These are phyloP conservation scores for Myotis pilosus DNA, from an alignment of 2,797 vertebrate species.

Conservation along the genomic window DNA sequence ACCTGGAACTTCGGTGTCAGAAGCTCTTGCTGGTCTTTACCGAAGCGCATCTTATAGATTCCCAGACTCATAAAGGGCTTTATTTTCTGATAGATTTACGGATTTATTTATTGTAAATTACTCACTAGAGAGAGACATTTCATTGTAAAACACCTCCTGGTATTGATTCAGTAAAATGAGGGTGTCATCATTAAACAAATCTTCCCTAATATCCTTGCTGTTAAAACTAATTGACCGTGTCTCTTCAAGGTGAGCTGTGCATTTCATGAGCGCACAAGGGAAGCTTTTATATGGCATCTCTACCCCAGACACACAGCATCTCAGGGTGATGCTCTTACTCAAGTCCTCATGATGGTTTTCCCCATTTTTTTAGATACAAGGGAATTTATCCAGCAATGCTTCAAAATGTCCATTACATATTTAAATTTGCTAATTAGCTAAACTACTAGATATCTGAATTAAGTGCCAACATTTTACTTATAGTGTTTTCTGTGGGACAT, in stretches of 20 bases:
- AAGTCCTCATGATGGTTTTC: not conserved
- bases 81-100: slow-evolving; percentile 85
- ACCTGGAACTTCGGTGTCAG: slow-evolving; percentile 88
- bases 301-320: not conserved
- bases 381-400: not conserved
- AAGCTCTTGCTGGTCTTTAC: slow-evolving; percentile 87
- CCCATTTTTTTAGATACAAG: not conserved
- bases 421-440: not conserved
- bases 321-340: not conserved
- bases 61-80: slow-evolving; percentile 79
- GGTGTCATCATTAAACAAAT: slow-evolving; percentile 79
- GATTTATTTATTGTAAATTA: slow-evolving; percentile 90
- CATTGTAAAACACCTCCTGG: slow-evolving; percentile 82
- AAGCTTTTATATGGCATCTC: not conserved
- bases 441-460: not conserved
- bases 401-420: not conserved
- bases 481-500: not conserved
- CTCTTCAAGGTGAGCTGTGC: slow-evolving; percentile 27
- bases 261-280: not conserved
- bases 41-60: slow-evolving; percentile 86
- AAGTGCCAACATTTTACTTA: not conserved
- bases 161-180: slow-evolving; percentile 81
- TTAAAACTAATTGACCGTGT: slow-evolving; percentile 75
- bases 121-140: slow-evolving; percentile 84
- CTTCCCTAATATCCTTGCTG: slow-evolving; percentile 61